Percentiles rank a stretch among this genome's conserved stretches.
phyloP scores from a whole-genome alignment of 2,113 vertebrate genomes.

The Mixornis gularis region DNA sequence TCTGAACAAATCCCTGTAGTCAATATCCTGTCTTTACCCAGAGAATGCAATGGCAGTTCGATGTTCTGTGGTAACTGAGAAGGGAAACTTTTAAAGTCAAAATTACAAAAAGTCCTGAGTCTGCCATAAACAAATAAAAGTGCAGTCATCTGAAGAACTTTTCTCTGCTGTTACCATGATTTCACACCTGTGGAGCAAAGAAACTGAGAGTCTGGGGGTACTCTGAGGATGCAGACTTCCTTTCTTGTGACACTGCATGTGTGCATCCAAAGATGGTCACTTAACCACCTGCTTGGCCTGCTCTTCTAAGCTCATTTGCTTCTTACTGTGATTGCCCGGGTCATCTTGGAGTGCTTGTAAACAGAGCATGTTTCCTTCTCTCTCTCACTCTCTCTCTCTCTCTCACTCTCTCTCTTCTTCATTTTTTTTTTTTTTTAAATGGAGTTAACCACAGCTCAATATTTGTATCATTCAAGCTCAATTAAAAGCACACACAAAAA shows the following conservation, averaged over 20 bases:
- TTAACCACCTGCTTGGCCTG: neutral
- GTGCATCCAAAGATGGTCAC: neutral
- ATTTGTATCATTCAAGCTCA: constrained; percentile 45
- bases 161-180: neutral
- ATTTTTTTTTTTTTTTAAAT: neutral
- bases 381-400: no score
- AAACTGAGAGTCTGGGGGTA: neutral
- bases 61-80: neutral
- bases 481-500: constrained; percentile 30
- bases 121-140: neutral
- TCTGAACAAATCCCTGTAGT: neutral
- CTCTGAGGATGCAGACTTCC: neutral
- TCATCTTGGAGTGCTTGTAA: constrained; percentile 2
- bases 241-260: neutral
- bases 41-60: neutral
- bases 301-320: neutral
- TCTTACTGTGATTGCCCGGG: neutral
- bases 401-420: no score
- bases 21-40: neutral
- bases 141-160: neutral
- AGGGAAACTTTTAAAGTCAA: neutral
- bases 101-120: neutral
- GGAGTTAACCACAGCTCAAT: constrained; percentile 29
- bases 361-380: neutral
- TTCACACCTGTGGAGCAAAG: neutral